Evolutionary conservation across 2,797 vertebrate genomes (phyloP).

Genomic region (Tenualosa thibaudeaui): DNA sequence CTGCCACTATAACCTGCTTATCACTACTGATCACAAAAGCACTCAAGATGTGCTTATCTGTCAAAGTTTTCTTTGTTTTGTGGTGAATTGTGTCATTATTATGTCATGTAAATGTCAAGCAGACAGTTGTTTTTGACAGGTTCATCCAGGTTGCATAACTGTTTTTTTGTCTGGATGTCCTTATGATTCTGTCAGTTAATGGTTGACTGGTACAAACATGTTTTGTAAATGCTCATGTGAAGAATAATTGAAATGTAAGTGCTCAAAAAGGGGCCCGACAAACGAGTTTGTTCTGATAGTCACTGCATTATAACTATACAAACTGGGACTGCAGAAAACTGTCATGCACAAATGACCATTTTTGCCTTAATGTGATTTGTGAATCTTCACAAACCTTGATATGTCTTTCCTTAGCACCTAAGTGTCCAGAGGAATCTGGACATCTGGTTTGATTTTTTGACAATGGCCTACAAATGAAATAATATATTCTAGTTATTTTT

Average conservation of each 20-base stretch:
- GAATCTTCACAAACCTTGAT: not conserved
- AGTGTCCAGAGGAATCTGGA: not conserved
- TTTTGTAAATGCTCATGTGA: conserved; percentile 56
- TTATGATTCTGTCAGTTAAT: conserved; percentile 3
- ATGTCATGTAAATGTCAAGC: not conserved
- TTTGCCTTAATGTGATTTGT: conserved; percentile 20
- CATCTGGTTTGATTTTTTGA: not conserved
- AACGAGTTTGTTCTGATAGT: not conserved
- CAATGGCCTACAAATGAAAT: conserved; percentile 5
- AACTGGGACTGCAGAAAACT: conserved; percentile 2
- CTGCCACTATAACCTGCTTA: no score
- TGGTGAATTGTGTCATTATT: not conserved
- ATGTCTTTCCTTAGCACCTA: not conserved
- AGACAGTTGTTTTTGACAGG: not conserved
- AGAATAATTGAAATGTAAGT: not conserved
- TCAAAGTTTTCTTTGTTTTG: not conserved
- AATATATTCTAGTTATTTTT: conserved; percentile 21
- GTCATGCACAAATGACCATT: not conserved
- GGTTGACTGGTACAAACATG: conserved; percentile 62
- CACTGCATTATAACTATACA: not conserved
- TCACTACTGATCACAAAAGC: no score
- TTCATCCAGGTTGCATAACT: conserved; percentile 4
- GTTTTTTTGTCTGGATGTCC: not conserved
- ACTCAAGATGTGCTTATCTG: not conserved
- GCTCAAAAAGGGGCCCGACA: not conserved